phyloP scores from a whole-genome alignment of 1,140 invertebrate species.

The Drosophila littoralis region DNA sequence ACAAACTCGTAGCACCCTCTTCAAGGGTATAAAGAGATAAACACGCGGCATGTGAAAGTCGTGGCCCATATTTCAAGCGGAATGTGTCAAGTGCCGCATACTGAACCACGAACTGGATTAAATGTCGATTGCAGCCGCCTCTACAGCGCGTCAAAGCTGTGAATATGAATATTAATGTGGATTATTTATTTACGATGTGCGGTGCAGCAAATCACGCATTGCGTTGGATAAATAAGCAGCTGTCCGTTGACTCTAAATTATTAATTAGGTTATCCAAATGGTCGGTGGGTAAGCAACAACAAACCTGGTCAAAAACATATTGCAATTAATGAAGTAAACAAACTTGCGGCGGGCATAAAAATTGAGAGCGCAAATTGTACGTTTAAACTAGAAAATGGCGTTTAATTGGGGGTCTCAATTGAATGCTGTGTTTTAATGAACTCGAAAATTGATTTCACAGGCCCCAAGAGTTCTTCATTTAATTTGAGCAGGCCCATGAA shows the following conservation, averaged over 20 bases:
- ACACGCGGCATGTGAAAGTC: background rate
- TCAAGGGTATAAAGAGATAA: too few relatives aligned
- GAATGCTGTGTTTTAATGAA: too few relatives aligned
- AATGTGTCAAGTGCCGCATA: conserved; percentile 17
- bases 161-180: conserved; percentile 50
- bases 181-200: conserved; percentile 60
- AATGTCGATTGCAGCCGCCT: conserved; percentile 38
- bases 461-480: background rate
- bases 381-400: background rate
- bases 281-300: conserved; percentile 2
- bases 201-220: conserved; percentile 35
- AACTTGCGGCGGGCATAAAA: background rate
- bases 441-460: too few relatives aligned
- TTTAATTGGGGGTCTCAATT: too few relatives aligned
- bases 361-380: background rate
- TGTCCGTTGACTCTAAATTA: conserved; percentile 49
- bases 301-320: conserved; percentile 17
- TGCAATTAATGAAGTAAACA: conserved; percentile 18
- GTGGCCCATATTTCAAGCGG: conserved; percentile 4
- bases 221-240: conserved; percentile 60
- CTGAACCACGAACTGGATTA: conserved; percentile 58
- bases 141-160: conserved; percentile 28
- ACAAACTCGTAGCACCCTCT: too few relatives aligned
- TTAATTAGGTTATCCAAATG: conserved; percentile 61
- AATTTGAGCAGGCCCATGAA: too few relatives aligned